phyloP scores from a whole-genome alignment of 2,113 vertebrate species.

The Bubo bubo region DNA sequence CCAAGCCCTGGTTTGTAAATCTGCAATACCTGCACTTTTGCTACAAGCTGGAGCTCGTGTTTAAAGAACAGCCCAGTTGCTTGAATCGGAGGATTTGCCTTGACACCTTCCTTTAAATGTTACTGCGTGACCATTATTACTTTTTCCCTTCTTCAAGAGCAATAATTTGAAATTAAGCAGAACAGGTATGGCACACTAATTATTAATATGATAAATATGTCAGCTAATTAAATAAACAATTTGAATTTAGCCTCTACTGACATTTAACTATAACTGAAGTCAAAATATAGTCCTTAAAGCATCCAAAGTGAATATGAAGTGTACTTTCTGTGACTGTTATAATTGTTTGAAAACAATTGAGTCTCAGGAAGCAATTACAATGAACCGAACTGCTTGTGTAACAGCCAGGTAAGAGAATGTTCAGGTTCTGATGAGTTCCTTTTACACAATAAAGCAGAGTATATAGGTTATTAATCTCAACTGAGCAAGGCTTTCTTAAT shows the following conservation, averaged over 20 bases:
- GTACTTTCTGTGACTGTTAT: background rate
- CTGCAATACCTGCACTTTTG: background rate
- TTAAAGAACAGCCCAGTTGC: background rate
- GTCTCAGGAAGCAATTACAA: background rate
- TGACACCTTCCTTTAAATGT: background rate
- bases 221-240: conserved; percentile 2
- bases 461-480: background rate
- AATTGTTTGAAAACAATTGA: background rate
- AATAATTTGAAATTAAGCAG: background rate
- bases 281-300: conserved; percentile 1
- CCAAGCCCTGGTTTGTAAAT: background rate
- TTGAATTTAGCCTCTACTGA: background rate
- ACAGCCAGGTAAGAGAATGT: background rate
- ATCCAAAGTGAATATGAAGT: background rate
- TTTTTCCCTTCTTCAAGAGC: background rate
- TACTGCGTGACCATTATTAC: background rate
- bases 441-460: background rate
- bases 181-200: background rate
- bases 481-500: background rate
- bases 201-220: background rate
- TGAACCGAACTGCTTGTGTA: background rate
- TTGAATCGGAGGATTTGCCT: background rate
- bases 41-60: rapidly evolving
- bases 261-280: background rate
- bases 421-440: background rate